Evolutionary conservation across 2,888 invertebrate genomes (phyloP).

Genomic region (Resseliella maxima): DNA sequence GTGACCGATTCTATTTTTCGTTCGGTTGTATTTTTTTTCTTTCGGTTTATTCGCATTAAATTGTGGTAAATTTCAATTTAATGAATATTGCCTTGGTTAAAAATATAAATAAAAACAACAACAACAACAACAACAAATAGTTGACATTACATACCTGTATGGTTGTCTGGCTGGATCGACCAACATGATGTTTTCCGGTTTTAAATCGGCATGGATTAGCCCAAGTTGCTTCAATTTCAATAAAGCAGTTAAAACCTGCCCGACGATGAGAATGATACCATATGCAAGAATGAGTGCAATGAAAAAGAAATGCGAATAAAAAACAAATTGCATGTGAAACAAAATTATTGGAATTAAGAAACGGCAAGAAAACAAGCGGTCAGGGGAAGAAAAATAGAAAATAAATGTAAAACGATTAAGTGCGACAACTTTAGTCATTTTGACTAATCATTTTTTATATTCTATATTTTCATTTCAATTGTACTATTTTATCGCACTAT

Average conservation of each 20-base stretch:
- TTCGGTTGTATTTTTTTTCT: too few relatives aligned
- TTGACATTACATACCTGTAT: conserved; percentile 70
- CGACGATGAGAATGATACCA: conserved; percentile 1
- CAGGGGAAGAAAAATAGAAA: too few relatives aligned
- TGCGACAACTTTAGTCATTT: neutral
- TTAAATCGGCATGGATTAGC: conserved; percentile 98
- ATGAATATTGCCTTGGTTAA: too few relatives aligned
- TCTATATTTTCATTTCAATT: neutral
- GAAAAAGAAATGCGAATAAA: neutral
- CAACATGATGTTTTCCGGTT: conserved; percentile 99
- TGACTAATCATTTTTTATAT: neutral
- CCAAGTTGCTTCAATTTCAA: conserved; percentile 88
- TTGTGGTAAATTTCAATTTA: too few relatives aligned
- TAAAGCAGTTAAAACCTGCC: conserved; percentile 74
- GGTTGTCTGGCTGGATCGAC: conserved; percentile 98
- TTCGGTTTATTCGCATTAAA: neutral
- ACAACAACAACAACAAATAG: neutral
- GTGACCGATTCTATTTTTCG: too few relatives aligned
- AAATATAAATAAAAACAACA: too few relatives aligned
- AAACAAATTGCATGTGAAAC: neutral
- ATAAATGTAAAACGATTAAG: neutral
- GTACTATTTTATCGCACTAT: neutral
- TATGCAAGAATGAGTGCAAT: neutral
- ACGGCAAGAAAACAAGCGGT: neutral
- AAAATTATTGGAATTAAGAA: neutral